phyloP scores from a whole-genome alignment of 2,888 invertebrate genomes.

The Epirrhoe alternata region DNA sequence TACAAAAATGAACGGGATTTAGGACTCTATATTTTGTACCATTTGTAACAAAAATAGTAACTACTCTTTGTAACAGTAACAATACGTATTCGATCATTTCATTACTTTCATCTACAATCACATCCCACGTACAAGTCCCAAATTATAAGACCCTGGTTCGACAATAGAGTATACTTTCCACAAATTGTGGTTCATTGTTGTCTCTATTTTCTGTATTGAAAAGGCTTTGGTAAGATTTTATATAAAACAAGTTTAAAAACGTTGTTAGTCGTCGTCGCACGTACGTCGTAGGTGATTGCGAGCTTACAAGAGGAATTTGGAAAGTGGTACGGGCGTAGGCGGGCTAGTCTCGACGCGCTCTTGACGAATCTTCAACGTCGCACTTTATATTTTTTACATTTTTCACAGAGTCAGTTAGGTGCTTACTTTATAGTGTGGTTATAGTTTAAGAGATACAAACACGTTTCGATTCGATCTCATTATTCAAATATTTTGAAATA shows the following conservation, averaged over 20 bases:
- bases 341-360: constrained; percentile 76
- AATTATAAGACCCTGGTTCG: constrained; percentile 40
- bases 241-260: constrained; percentile 59
- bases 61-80: constrained; percentile 3
- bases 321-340: constrained; percentile 82
- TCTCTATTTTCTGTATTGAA: constrained; percentile 38
- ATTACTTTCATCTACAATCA: constrained; percentile 30
- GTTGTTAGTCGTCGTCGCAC: constrained; percentile 61
- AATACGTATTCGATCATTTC: constrained; percentile 24
- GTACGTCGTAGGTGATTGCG: constrained; percentile 78
- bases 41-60: background rate
- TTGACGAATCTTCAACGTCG: constrained; percentile 80
- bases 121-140: constrained; percentile 31
- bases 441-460: constrained; percentile 16
- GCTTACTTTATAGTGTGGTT: constrained; percentile 45
- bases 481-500: constrained; percentile 15
- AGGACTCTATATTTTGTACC: background rate
- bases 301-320: constrained; percentile 82
- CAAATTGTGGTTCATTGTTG: constrained; percentile 45
- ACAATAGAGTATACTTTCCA: constrained; percentile 39
- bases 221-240: constrained; percentile 49
- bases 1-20: background rate
- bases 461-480: constrained; percentile 26
- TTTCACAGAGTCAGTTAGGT: constrained; percentile 61
- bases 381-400: constrained; percentile 77